Evolutionary conservation across 2,113 vertebrate species (phyloP).

Genomic region (Mus musculus): DNA sequence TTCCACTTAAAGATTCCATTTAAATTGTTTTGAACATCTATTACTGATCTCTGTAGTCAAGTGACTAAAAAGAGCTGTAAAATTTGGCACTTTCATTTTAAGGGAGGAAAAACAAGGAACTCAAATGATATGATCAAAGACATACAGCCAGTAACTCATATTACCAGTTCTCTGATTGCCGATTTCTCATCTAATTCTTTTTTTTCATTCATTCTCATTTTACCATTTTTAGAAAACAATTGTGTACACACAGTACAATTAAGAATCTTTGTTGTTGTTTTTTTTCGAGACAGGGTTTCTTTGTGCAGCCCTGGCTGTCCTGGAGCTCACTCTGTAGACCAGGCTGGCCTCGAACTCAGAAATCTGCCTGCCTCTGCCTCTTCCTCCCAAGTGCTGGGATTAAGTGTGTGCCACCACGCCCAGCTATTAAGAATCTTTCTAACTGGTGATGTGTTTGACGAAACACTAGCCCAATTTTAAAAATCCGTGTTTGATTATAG

Average conservation of each 20-base stretch:
- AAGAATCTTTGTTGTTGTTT: not conserved
- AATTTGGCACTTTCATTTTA: not conserved
- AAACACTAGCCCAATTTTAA: not conserved
- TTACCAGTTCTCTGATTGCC: not conserved
- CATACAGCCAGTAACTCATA: not conserved
- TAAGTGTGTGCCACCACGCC: too few species aligned
- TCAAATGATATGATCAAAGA: not conserved
- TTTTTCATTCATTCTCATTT: not conserved
- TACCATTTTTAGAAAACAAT: not conserved
- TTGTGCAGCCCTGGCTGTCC: too few species aligned
- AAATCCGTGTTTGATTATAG: not conserved
- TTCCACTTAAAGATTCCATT: not conserved
- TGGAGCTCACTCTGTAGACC: too few species aligned
- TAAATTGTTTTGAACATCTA: not conserved
- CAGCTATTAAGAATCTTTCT: not conserved
- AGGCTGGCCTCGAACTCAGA: too few species aligned
- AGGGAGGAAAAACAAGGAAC: not conserved
- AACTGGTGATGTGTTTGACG: not conserved
- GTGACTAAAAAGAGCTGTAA: not conserved
- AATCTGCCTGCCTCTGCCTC: too few species aligned
- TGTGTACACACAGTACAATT: not conserved
- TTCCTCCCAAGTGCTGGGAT: too few species aligned
- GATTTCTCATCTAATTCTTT: not conserved
- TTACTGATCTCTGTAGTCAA: not conserved
- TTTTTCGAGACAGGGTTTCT: too few species aligned